These are phyloP conservation scores for Hyphantria cunea DNA, from an alignment of 1,140 invertebrate genomes.

Conservation along the genomic window DNA sequence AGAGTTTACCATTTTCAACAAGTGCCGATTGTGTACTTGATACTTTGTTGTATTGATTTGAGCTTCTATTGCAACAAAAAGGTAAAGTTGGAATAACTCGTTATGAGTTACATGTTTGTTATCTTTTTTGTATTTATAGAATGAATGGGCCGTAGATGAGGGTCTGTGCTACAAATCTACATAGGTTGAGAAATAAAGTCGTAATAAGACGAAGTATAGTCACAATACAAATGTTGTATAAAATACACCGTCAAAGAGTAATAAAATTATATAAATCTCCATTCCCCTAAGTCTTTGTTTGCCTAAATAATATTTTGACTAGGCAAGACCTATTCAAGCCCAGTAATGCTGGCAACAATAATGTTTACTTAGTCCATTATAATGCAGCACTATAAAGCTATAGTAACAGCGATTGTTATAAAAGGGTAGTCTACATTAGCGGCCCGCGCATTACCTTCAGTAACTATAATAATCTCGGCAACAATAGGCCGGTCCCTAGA, in stretches of 20 bases:
- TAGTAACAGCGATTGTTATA: constrained; percentile 11
- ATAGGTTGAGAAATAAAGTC: too few relatives aligned
- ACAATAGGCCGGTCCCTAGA: constrained; percentile 20
- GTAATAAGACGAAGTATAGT: too few relatives aligned
- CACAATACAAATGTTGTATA: too few relatives aligned
- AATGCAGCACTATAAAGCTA: constrained; percentile 17
- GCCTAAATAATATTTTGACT: background rate
- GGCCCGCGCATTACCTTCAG: constrained; percentile 4
- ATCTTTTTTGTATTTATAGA: too few relatives aligned
- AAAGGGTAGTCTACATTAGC: constrained; percentile 21
- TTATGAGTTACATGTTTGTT: too few relatives aligned
- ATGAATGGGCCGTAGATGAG: too few relatives aligned
- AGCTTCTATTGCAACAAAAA: too few relatives aligned
- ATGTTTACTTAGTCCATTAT: constrained; percentile 21
- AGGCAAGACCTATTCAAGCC: background rate
- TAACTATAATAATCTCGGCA: constrained; percentile 7
- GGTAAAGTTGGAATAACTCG: too few relatives aligned
- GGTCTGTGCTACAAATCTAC: too few relatives aligned
- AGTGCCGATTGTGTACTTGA: constrained; percentile 17
- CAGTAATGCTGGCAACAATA: constrained; percentile 14
- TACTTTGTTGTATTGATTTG: constrained; percentile 11
- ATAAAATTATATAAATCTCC: too few relatives aligned
- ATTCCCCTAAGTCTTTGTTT: too few relatives aligned
- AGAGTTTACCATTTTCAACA: constrained; percentile 10
- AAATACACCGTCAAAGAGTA: too few relatives aligned